A percentile compares a stretch with the other conserved stretches of the same genome.
Conservation (phyloP, 2,888 invertebrate genomes). For the Monochamus alternatus region DNA sequence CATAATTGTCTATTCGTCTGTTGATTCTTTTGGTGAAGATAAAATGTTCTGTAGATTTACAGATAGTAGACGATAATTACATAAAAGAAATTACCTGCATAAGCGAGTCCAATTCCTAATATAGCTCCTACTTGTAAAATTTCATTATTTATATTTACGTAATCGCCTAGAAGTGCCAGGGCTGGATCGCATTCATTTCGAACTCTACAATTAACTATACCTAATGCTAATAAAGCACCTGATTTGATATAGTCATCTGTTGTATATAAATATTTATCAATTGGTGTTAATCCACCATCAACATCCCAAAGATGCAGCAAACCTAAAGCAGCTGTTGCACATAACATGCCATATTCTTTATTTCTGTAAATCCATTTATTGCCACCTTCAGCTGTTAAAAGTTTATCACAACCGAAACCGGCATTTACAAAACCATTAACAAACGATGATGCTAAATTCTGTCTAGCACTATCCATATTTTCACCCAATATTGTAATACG, state of each 20-base stretch:
- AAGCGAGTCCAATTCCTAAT: slow-evolving; percentile 92
- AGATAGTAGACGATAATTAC: background rate
- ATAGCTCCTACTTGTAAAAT: slow-evolving; percentile 91
- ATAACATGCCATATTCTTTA: slow-evolving; percentile 98
- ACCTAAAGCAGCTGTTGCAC: slow-evolving; percentile 97
- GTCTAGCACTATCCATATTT: slow-evolving; percentile 92
- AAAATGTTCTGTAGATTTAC: too few species aligned
- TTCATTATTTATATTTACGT: slow-evolving; percentile 88
- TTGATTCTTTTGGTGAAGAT: too few species aligned
- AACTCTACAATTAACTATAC: slow-evolving; percentile 97
- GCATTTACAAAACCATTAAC: slow-evolving; percentile 99
- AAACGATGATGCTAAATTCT: slow-evolving; percentile 97
- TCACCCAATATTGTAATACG: slow-evolving; percentile 82
- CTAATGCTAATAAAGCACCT: slow-evolving; percentile 95
- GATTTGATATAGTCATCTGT: slow-evolving; percentile 86
- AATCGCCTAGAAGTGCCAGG: slow-evolving; percentile 94
- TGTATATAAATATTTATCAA: slow-evolving; percentile 88
- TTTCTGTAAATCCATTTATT: slow-evolving; percentile 72
- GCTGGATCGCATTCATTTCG: slow-evolving; percentile 99
- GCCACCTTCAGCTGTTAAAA: slow-evolving; percentile 87
- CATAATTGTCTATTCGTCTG: too few species aligned
- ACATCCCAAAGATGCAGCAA: slow-evolving; percentile 98
- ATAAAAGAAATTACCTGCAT: slow-evolving; percentile 81
- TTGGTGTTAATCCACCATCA: slow-evolving; percentile 97
- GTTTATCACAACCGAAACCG: slow-evolving; percentile 96